Conservation (phyloP, 1,140 invertebrate genomes). For the Acyrthosiphon pisum region DNA sequence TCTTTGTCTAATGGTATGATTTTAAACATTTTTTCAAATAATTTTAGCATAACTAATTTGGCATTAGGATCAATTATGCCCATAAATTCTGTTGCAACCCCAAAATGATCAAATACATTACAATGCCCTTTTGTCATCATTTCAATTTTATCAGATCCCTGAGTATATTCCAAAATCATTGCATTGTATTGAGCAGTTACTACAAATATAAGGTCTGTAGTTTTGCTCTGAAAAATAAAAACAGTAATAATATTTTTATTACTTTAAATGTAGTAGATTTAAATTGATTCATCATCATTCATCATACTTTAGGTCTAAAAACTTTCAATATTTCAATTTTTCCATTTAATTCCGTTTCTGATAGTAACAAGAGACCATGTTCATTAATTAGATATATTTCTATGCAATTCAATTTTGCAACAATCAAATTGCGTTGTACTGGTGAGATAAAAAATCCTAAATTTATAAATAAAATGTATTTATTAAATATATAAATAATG, state of each 20-base stretch:
- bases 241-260: slow-evolving; percentile 47
- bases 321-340: slow-evolving; percentile 93
- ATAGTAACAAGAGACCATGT: slow-evolving; percentile 92
- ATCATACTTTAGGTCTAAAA: slow-evolving; percentile 83
- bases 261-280: background rate
- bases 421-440: slow-evolving; percentile 91
- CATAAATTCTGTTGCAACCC: slow-evolving; percentile 92
- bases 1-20: slow-evolving; percentile 93
- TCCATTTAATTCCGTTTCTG: slow-evolving; percentile 96
- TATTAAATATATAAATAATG: background rate
- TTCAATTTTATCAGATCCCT: slow-evolving; percentile 78
- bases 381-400: slow-evolving; percentile 97
- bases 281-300: slow-evolving; percentile 62
- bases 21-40: slow-evolving; percentile 98
- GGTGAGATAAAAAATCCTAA: slow-evolving; percentile 94
- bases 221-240: slow-evolving; percentile 76
- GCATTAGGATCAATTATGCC: slow-evolving; percentile 95
- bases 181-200: slow-evolving; percentile 95
- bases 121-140: slow-evolving; percentile 96
- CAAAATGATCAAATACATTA: slow-evolving; percentile 90
- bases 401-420: slow-evolving; percentile 92
- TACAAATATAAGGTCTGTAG: slow-evolving; percentile 93
- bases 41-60: slow-evolving; percentile 88
- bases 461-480: slow-evolving; percentile 60
- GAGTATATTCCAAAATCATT: slow-evolving; percentile 91